Conservation (phyloP, 2,888 invertebrate genomes). For the Eustalomyia histrio region DNA sequence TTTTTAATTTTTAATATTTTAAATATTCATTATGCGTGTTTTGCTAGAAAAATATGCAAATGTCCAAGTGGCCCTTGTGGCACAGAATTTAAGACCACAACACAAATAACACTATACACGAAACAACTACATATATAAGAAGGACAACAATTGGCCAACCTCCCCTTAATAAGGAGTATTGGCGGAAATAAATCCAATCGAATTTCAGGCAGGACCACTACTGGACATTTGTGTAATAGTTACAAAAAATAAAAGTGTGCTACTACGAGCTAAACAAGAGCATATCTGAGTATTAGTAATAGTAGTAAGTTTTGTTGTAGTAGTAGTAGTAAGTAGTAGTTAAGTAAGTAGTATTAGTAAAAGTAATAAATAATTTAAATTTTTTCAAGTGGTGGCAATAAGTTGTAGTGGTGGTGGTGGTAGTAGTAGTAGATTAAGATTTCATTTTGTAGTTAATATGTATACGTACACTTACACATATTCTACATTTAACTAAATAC, state of each 20-base stretch:
- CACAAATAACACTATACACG: constrained; percentile 23
- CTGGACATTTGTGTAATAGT: constrained; percentile 56
- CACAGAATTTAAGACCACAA: constrained; percentile 25
- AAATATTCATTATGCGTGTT: constrained; percentile 56
- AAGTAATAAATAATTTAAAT: constrained; percentile 27
- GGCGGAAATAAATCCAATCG: not conserved
- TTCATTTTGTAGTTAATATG: constrained; percentile 47
- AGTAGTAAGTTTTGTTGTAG: constrained; percentile 31
- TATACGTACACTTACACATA: constrained; percentile 67
- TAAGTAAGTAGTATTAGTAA: constrained; percentile 39
- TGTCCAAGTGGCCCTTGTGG: constrained; percentile 53
- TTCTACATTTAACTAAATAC: constrained; percentile 68
- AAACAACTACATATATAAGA: constrained; percentile 8
- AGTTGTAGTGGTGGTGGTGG: constrained; percentile 50
- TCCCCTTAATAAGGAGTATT: constrained; percentile 2
- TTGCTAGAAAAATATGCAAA: constrained; percentile 46
- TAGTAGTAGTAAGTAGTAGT: constrained; percentile 36
- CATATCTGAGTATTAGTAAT: constrained; percentile 45
- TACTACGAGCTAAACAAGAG: constrained; percentile 62
- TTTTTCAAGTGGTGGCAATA: constrained; percentile 57
- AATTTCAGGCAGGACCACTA: constrained; percentile 33
- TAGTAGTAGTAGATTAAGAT: constrained; percentile 44
- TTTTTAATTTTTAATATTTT: constrained; percentile 28
- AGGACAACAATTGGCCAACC: not conserved
- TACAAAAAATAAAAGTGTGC: constrained; percentile 35